Evolutionary conservation across 2,888 invertebrate genomes (phyloP).

Genomic region (Drosophila limbata): DNA sequence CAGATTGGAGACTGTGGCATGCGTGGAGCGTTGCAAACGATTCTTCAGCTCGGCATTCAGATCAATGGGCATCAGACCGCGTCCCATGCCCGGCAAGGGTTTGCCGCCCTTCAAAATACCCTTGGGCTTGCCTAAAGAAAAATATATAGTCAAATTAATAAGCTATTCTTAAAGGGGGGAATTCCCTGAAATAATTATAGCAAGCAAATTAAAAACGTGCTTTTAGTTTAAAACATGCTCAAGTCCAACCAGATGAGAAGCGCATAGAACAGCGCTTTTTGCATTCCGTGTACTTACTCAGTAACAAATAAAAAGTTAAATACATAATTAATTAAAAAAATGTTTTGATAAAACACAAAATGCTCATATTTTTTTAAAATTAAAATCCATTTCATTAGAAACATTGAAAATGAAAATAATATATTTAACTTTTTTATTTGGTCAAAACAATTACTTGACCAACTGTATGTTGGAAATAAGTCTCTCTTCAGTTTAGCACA

Average conservation of each 20-base stretch:
- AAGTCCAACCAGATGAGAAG: slow-evolving; percentile 23
- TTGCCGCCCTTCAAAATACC: slow-evolving; percentile 81
- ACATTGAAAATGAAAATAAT: not conserved
- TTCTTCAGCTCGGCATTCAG: slow-evolving; percentile 85
- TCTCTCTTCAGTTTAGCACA: slow-evolving; percentile 46
- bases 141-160: not conserved
- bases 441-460: not conserved
- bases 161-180: not conserved
- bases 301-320: not conserved
- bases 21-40: slow-evolving; percentile 83
- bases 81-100: slow-evolving; percentile 81
- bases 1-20: slow-evolving; percentile 84
- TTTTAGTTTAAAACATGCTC: slow-evolving; percentile 3
- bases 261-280: slow-evolving; percentile 18
- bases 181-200: not conserved
- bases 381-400: not conserved
- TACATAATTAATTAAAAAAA: not conserved
- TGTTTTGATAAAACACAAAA: not conserved
- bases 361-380: not conserved
- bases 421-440: no score
- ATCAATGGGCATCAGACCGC: slow-evolving; percentile 83
- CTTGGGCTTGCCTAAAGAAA: slow-evolving; percentile 57
- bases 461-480: not conserved
- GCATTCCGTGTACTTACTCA: slow-evolving; percentile 40
- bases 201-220: slow-evolving; percentile 14